Evolutionary conservation across 64 coral and sea anemone species (phyloP), one percentile per base, ranked within the genome.

Genomic region (Dendrophyllia cribrosa): DNA sequence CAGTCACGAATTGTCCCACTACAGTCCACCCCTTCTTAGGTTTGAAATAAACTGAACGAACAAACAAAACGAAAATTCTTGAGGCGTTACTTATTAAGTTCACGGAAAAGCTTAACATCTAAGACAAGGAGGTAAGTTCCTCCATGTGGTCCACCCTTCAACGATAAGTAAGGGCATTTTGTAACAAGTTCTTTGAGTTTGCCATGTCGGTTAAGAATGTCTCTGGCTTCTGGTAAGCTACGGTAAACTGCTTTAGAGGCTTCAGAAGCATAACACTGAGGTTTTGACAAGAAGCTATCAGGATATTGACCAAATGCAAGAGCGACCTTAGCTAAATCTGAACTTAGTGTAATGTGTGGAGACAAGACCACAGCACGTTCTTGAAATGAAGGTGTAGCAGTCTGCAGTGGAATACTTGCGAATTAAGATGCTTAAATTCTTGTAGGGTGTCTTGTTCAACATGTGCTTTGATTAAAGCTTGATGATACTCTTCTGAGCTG

Each of bases 81-180:
- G 62, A 65, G 62, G 62, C 15, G 5, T 65, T 20, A 65, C 62
- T 65, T 65, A 19, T 17, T 53, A 17, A 53, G 34, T 34, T 34
- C 34, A 34, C 2, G 34, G 34, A 89, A 89, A 10, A 46, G 87
- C 77, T 78, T 47, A 44, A 25, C 59, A 43, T 89, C 87, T 59
- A 78, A 59, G 14, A 76, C 76, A 19, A 91, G 44, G 46, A 83
- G 1, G 80, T 91, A 58, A 20, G 49, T 91, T 19, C 66, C 52
- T 53, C 78, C 78, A 11, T 83, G 77, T 56, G 14, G 44, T 50
- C 74, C 88, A 56, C 89, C 78, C 7, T 91, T 76, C 78, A 91
- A 59, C 25, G 89, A 91, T 64, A 91, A 83, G 59, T 83, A 91
- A 70, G 89, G 78, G 65, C 89, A 91, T 76, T 90, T 90, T 26